phyloP scores from a whole-genome alignment of 2,888 invertebrate genomes.

The Caenorhabditis japonica region DNA sequence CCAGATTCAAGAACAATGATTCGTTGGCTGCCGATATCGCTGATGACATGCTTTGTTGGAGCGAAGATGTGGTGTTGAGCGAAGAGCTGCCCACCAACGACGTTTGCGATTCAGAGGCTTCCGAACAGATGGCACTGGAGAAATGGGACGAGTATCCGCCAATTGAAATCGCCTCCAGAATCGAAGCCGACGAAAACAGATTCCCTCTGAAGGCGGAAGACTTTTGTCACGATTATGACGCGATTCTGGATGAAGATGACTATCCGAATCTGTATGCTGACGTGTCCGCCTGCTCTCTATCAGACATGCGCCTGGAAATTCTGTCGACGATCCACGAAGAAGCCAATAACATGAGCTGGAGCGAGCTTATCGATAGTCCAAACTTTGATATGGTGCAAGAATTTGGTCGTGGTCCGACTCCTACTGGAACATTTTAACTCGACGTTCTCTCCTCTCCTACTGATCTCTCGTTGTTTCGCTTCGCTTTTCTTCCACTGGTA shows the following conservation, averaged over 20 bases:
- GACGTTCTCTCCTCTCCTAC: too few species aligned
- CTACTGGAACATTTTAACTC: too few species aligned
- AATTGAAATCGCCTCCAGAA: slow-evolving; percentile 35
- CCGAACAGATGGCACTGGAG: slow-evolving; percentile 10
- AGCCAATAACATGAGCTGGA: too few species aligned
- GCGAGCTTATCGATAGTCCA: too few species aligned
- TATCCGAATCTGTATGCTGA: background rate
- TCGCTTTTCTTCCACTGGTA: too few species aligned
- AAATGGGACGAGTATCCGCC: slow-evolving; percentile 41
- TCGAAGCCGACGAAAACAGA: slow-evolving; percentile 14
- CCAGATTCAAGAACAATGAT: slow-evolving; percentile 15
- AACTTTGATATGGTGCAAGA: too few species aligned
- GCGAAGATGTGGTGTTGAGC: slow-evolving; percentile 13
- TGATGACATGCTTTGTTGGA: slow-evolving; percentile 20
- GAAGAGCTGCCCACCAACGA: slow-evolving; percentile 12
- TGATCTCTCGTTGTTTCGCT: too few species aligned
- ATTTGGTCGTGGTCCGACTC: too few species aligned
- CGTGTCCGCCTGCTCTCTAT: too few species aligned
- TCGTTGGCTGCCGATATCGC: slow-evolving; percentile 24
- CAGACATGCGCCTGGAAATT: too few species aligned
- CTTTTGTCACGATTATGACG: slow-evolving; percentile 6
- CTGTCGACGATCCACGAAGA: background rate
- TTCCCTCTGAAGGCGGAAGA: slow-evolving; percentile 6
- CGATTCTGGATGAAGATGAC: slow-evolving; percentile 11
- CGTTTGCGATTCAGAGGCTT: background rate